Evolutionary conservation across 1,140 invertebrate species (phyloP).

Genomic region (Heliconius congener): DNA sequence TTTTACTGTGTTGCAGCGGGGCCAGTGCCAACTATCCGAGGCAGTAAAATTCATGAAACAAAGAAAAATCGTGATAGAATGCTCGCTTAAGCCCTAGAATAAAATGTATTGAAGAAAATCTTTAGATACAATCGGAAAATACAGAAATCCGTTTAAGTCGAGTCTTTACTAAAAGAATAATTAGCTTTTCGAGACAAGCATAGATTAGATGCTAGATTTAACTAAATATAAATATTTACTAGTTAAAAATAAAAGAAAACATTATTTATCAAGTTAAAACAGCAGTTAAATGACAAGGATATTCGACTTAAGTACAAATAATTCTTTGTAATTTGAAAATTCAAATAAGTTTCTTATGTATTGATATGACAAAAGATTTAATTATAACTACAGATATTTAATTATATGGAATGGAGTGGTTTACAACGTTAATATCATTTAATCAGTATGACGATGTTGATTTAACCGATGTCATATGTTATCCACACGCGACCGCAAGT

Average conservation of each 20-base stretch:
- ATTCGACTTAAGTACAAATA: too few relatives aligned
- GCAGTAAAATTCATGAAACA: conserved; percentile 37
- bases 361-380: background rate
- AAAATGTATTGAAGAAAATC: conserved; percentile 19
- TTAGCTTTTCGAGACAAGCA: background rate
- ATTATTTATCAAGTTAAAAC: too few relatives aligned
- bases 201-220: background rate
- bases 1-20: conserved; percentile 27
- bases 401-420: background rate
- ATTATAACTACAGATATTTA: background rate
- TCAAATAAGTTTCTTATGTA: background rate
- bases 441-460: background rate
- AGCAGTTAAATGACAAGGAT: too few relatives aligned
- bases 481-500: background rate
- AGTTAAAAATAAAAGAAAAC: too few relatives aligned
- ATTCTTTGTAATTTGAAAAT: too few relatives aligned
- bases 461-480: conserved; percentile 8
- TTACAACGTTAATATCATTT: background rate
- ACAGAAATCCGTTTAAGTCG: background rate
- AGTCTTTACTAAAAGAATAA: background rate
- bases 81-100: conserved; percentile 30
- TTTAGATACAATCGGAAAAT: conserved; percentile 9
- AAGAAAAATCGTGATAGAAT: conserved; percentile 36
- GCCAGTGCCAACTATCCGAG: conserved; percentile 33
- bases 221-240: background rate